A percentile compares a stretch with the other conserved stretches of the same genome.
Conservation (phyloP, 2,888 invertebrate genomes). For the Endomychus coccineus region DNA sequence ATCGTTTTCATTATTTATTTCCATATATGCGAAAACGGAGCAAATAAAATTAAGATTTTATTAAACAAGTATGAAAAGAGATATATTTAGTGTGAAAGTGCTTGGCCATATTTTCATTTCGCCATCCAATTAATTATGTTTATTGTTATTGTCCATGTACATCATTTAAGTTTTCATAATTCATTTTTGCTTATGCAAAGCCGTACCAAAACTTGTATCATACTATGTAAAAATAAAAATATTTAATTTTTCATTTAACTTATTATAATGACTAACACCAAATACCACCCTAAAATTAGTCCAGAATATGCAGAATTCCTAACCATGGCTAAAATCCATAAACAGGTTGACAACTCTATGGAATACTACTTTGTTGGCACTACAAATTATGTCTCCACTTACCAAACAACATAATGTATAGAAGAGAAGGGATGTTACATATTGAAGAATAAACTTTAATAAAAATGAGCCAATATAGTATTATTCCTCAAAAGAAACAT, state of each 20-base stretch:
- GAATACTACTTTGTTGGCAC: too few species aligned
- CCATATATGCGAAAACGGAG: constrained; percentile 30
- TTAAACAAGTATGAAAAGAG: constrained; percentile 31
- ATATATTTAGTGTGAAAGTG: constrained; percentile 42
- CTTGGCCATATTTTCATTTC: constrained; percentile 41
- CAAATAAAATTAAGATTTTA: constrained; percentile 32
- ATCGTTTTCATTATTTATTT: constrained; percentile 21
- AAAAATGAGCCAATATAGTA: too few species aligned
- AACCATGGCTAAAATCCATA: too few species aligned
- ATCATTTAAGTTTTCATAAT: constrained; percentile 24
- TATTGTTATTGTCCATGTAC: constrained; percentile 34
- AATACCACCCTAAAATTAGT: too few species aligned
- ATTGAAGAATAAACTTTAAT: too few species aligned
- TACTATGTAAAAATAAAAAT: constrained; percentile 35
- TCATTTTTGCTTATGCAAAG: constrained; percentile 34
- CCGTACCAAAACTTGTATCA: constrained; percentile 36
- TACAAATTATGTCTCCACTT: too few species aligned
- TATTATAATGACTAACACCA: too few species aligned
- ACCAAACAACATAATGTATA: too few species aligned
- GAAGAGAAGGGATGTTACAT: too few species aligned
- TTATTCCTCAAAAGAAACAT: too few species aligned
- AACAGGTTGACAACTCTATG: too few species aligned
- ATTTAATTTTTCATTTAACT: constrained; percentile 17
- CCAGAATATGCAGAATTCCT: too few species aligned
- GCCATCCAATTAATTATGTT: constrained; percentile 38